Evolutionary conservation across 2,888 invertebrate genomes (phyloP).

Genomic region (Prenolepis imparis): DNA sequence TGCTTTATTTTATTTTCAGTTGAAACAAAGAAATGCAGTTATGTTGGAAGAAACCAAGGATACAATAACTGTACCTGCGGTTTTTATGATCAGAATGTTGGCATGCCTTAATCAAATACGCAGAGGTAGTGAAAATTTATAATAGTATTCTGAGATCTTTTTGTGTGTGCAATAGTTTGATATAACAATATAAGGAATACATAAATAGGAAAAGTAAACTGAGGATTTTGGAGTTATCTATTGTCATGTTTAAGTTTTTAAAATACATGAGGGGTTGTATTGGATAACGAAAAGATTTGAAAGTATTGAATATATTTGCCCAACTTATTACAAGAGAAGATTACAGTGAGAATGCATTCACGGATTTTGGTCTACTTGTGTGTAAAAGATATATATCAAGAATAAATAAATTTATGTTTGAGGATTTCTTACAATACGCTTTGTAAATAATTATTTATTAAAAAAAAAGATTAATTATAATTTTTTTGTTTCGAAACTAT

Average conservation of each 20-base stretch:
- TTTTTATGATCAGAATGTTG: constrained; percentile 93
- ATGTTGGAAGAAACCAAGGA: constrained; percentile 95
- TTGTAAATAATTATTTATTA: too few relatives aligned
- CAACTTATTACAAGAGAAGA: background rate
- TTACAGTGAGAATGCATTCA: background rate
- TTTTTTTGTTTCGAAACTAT: too few relatives aligned
- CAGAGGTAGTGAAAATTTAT: constrained; percentile 86
- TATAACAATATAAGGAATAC: constrained; percentile 58
- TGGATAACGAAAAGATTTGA: constrained; percentile 43
- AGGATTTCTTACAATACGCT: background rate
- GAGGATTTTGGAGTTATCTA: constrained; percentile 58
- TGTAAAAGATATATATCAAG: background rate
- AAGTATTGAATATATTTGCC: background rate
- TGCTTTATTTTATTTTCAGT: constrained; percentile 85
- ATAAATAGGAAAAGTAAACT: constrained; percentile 59
- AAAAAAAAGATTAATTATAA: too few relatives aligned
- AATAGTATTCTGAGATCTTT: constrained; percentile 67
- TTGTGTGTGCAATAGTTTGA: constrained; percentile 49
- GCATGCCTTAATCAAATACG: constrained; percentile 90
- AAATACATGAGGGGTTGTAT: constrained; percentile 40
- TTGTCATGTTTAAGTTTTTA: constrained; percentile 60
- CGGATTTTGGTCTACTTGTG: background rate
- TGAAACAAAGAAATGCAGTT: constrained; percentile 92
- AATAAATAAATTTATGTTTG: background rate
- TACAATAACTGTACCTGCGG: constrained; percentile 95